A percentile compares a stretch with the other conserved stretches of the same genome.
Conservation (phyloP, 2,888 invertebrate species). For the Microplitis deprimator region DNA sequence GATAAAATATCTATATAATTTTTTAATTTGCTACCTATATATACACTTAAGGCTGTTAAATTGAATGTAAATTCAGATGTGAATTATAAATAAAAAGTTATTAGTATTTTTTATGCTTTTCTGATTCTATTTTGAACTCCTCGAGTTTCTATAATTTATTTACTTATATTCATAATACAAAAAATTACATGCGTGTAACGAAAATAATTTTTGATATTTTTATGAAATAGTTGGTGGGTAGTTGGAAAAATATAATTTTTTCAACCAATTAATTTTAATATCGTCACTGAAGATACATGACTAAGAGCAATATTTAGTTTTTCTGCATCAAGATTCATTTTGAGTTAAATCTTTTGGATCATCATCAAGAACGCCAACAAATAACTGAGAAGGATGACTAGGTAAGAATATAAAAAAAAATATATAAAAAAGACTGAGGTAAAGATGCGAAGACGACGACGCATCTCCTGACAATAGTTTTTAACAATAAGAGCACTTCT, state of each 20-base stretch:
- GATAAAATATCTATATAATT: background rate
- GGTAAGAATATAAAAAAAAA: conserved; percentile 33
- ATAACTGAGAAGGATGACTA: conserved; percentile 42
- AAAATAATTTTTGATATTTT: too few species aligned
- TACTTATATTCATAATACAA: background rate
- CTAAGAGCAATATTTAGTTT: conserved; percentile 14
- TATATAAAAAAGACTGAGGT: conserved; percentile 29
- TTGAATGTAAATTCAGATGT: conserved; percentile 19
- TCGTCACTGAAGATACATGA: conserved; percentile 18
- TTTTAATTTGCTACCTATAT: conserved; percentile 1
- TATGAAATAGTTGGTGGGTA: too few species aligned
- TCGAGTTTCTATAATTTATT: background rate
- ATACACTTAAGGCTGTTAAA: background rate
- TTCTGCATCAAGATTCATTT: conserved; percentile 2
- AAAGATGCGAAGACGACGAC: conserved; percentile 38
- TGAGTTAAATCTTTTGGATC: conserved; percentile 17
- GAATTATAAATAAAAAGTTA: conserved; percentile 42
- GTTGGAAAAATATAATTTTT: conserved; percentile 6
- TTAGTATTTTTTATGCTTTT: conserved; percentile 31
- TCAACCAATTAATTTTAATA: conserved; percentile 13
- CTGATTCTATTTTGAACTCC: background rate
- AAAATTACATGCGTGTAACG: too few species aligned
- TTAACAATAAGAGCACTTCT: conserved; percentile 57
- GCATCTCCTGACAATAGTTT: conserved; percentile 54
- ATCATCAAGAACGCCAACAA: conserved; percentile 23